Evolutionary conservation across 1,140 invertebrate species (phyloP).

Genomic region (Drosophila subpulchrella): DNA sequence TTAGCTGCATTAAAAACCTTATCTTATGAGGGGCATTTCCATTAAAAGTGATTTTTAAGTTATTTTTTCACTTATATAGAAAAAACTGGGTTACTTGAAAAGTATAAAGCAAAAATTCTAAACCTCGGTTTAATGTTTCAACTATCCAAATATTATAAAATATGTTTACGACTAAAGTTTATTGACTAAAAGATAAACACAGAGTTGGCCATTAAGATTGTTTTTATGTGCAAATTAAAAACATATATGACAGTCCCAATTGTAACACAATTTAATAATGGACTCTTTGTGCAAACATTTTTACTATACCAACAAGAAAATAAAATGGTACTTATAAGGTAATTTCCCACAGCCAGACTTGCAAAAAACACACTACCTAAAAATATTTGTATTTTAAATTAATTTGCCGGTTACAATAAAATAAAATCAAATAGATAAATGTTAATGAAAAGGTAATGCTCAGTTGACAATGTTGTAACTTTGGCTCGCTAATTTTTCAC

Average conservation of each 20-base stretch:
- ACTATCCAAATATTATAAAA: background rate
- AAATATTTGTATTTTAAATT: background rate
- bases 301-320: background rate
- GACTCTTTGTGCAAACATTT: background rate
- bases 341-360: background rate
- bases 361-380: background rate
- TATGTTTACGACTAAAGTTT: background rate
- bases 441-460: constrained; percentile 5
- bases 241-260: background rate
- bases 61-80: background rate
- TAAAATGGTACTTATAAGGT: background rate
- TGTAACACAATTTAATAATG: background rate
- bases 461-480: constrained; percentile 26
- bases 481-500: constrained; percentile 37
- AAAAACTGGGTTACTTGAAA: background rate
- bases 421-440: background rate
- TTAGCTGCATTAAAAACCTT: too few relatives aligned
- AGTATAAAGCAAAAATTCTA: background rate
- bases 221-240: constrained; percentile 3
- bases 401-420: background rate
- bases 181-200: background rate
- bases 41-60: too few relatives aligned
- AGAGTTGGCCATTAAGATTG: background rate
- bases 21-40: too few relatives aligned
- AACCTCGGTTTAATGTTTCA: background rate